phyloP scores from a whole-genome alignment of 2,888 invertebrate species.

The Pristionchus entomophagus region DNA sequence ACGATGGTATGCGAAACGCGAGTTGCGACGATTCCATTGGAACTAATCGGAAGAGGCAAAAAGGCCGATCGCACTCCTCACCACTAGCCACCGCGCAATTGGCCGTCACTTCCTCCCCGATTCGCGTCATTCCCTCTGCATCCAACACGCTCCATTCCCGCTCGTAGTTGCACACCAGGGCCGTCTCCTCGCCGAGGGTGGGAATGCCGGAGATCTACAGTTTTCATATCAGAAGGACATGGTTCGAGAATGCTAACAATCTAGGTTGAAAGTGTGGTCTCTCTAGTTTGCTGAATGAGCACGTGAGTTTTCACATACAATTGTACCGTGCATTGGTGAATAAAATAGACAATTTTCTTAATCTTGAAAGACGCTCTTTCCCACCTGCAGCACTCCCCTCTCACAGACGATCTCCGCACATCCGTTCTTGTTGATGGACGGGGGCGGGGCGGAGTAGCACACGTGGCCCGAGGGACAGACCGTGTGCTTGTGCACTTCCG shows the following conservation, averaged over 20 bases:
- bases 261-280: no score
- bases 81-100: constrained; percentile 48
- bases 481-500: constrained; percentile 27
- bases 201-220: constrained; percentile 44
- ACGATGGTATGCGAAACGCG: no score
- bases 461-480: constrained; percentile 40
- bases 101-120: constrained; percentile 29
- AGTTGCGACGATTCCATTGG: no score
- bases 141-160: constrained; percentile 43
- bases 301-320: no score
- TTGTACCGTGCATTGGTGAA: no score
- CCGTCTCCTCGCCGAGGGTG: constrained; percentile 42
- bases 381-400: constrained; percentile 38
- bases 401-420: constrained; percentile 41
- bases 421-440: constrained; percentile 35
- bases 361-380: background rate
- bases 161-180: constrained; percentile 46
- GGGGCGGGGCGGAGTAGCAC: constrained; percentile 46
- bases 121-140: constrained; percentile 40
- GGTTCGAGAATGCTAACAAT: background rate
- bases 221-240: background rate
- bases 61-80: no score
- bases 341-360: no score
- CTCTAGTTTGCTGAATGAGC: no score
- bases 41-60: no score